These are phyloP conservation scores for Heliothis virescens DNA, from an alignment of 1,140 invertebrate species.

Conservation along the genomic window DNA sequence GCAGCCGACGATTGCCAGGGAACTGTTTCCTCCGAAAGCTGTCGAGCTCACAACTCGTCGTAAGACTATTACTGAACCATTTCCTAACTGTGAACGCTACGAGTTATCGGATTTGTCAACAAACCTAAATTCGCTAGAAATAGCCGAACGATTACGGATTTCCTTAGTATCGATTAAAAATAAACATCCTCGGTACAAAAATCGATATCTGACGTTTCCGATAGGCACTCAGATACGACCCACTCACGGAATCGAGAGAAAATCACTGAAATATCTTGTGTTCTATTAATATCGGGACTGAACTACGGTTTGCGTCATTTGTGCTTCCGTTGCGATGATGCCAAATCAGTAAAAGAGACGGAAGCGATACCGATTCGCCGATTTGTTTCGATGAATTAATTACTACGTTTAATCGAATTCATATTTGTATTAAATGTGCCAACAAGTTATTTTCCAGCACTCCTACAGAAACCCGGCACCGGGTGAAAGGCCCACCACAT, in stretches of 20 bases:
- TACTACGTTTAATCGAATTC: slow-evolving; percentile 15
- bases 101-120: slow-evolving; percentile 29
- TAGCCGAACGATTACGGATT: neutral
- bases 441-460: neutral
- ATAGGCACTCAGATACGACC: slow-evolving; percentile 24
- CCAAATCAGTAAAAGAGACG: slow-evolving; percentile 46
- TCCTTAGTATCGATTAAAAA: slow-evolving; percentile 42
- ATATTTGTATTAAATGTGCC: slow-evolving; percentile 3
- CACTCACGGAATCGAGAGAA: slow-evolving; percentile 35
- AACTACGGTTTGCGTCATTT: slow-evolving; percentile 52
- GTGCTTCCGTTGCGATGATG: slow-evolving; percentile 53
- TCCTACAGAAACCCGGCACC: neutral
- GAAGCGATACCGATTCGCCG: slow-evolving; percentile 22
- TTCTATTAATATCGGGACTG: slow-evolving; percentile 46
- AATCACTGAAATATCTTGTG: slow-evolving; percentile 47
- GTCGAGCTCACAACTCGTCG: slow-evolving; percentile 10
- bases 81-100: slow-evolving; percentile 28
- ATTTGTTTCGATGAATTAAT: slow-evolving; percentile 43
- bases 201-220: slow-evolving; percentile 39
- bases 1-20: slow-evolving; percentile 11
- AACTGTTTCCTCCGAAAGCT: slow-evolving; percentile 13
- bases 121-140: slow-evolving; percentile 24
- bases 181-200: slow-evolving; percentile 30
- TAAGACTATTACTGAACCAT: slow-evolving; percentile 19
- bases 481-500: neutral